phyloP scores from a whole-genome alignment of 92 coral and sea anemone species.

The Umimayanthus kanabou region DNA sequence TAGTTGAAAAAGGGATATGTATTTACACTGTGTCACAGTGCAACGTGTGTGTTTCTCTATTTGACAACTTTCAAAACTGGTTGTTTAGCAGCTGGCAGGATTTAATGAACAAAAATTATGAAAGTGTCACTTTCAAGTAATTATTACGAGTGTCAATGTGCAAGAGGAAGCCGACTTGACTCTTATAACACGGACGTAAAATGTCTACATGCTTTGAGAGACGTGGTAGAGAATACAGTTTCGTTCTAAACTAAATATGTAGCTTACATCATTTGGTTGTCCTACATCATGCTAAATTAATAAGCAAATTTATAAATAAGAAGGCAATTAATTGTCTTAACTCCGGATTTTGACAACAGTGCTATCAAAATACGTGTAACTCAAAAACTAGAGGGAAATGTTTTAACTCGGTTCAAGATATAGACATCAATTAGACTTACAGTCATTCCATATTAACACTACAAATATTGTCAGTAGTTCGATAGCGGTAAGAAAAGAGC shows the following conservation, averaged over 20 bases:
- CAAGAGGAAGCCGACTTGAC: not conserved
- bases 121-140: conserved; percentile 1
- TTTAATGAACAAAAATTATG: not conserved
- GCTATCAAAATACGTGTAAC: not conserved
- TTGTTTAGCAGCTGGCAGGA: not conserved
- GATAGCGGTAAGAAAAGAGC: not conserved
- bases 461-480: not conserved
- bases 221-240: not conserved
- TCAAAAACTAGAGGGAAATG: not conserved
- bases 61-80: not conserved
- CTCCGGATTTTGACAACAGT: conserved; percentile 11
- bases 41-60: conserved; percentile 1
- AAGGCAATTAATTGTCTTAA: not conserved
- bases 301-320: not conserved
- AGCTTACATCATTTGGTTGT: not conserved
- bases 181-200: not conserved
- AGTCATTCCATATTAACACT: not conserved
- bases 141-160: not conserved
- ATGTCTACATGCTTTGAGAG: not conserved
- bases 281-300: not conserved
- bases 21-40: not conserved
- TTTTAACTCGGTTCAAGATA: not conserved
- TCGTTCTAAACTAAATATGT: not conserved
- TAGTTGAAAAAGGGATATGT: not conserved
- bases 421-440: no score